Base-by-base conservation (phyloP, 2,888 invertebrate species). In the Nyleta sp. region DNA sequence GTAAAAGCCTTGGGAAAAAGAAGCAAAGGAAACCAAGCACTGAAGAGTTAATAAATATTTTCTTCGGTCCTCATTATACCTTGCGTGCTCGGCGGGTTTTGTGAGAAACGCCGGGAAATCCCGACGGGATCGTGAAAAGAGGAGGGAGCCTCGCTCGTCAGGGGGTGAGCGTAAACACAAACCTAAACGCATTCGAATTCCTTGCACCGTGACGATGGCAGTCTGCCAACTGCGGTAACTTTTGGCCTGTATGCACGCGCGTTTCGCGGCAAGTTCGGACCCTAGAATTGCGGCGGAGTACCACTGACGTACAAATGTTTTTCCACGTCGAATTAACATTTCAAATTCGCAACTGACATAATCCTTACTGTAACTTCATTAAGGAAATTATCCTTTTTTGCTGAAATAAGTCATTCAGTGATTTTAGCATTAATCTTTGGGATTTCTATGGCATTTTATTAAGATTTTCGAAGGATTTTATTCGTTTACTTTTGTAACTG, bases 111-210 rank as follows among this genome's bases (percentile, higher is more conserved):
- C 42, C 40, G 42, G 40, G 52, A 53, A 78, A 70, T 74, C 74
- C 68, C 60, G 55, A 38, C 42, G 57, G 75, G 40, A 62, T 52
- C 33, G 59, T 60, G 68, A 76, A 80, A 65, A 71, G 64, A 55
- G 55, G 22, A 53, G 60, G 28, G 28, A 35, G 42, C 28, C 15
- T 57, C 44, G 44, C 13, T 53, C 53, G 38, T 70, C 42, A 40
- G 46, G 57, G 62, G 20, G 72, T 64, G 70, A 83, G 77, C 84
- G 84, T 83, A 86, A 86, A 86, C 84, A 85, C 83, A 83, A 84
- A 84, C 82, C 83, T 86, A 86, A 87, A 85, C 81, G 81, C 82
- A 82, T 84, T 83, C 78, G 81, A 68, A 83, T 85, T 80, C 83
- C 80, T 83, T 84, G 83, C 82, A 83, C 80, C 82, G 81, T 83